Conservation (phyloP, 23 tunicate species). For the Trididemnum clinides region DNA sequence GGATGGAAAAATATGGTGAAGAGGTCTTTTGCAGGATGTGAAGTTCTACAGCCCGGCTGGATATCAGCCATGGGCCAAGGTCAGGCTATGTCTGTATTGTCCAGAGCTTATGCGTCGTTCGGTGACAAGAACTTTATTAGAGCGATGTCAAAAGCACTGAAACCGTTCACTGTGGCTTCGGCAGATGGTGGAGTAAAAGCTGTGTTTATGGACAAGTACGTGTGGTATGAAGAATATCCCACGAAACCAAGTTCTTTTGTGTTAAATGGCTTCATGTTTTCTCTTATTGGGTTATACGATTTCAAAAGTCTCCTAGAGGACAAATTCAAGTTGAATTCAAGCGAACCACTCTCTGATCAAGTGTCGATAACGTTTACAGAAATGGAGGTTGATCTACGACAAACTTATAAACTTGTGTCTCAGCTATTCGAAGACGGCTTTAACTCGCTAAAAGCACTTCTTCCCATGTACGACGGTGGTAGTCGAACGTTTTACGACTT, state of each 20-base stretch:
- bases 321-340: not conserved
- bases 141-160: slow-evolving; percentile 60
- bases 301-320: slow-evolving; percentile 66
- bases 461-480: slow-evolving; percentile 97
- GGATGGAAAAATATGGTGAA: slow-evolving; percentile 79
- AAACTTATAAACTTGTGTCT: slow-evolving; percentile 15
- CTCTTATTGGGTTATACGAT: slow-evolving; percentile 89
- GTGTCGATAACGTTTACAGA: not conserved
- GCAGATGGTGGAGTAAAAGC: slow-evolving; percentile 80
- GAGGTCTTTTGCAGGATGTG: slow-evolving; percentile 21
- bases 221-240: slow-evolving; percentile 99
- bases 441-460: slow-evolving; percentile 68
- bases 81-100: slow-evolving; percentile 79
- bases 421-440: slow-evolving; percentile 73
- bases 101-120: slow-evolving; percentile 52
- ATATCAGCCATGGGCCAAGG: slow-evolving; percentile 99
- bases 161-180: slow-evolving; percentile 68
- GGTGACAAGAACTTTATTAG: slow-evolving; percentile 21
- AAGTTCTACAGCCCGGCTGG: slow-evolving; percentile 85
- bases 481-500: slow-evolving; percentile 83
- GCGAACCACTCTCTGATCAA: not conserved
- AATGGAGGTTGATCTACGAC: not conserved
- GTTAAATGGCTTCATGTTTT: slow-evolving; percentile 91
- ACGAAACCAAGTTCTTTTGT: slow-evolving; percentile 79
- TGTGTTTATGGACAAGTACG: slow-evolving; percentile 76